Percentiles rank a stretch among this genome's conserved stretches.
phyloP scores from a whole-genome alignment of 2,797 vertebrate genomes.

The Propithecus deckenii region DNA sequence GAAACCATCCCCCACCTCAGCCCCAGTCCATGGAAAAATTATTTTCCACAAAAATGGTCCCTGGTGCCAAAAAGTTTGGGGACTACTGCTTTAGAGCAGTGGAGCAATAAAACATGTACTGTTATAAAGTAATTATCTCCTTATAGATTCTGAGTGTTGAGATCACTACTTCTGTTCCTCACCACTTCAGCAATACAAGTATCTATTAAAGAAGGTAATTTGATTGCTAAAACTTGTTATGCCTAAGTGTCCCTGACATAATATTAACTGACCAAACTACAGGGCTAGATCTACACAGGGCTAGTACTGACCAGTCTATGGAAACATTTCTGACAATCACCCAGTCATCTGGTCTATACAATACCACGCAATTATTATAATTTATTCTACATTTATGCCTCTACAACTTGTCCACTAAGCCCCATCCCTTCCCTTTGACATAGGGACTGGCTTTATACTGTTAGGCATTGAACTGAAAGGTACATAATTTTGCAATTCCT shows the following conservation, averaged over 20 bases:
- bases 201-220: constrained; percentile 42
- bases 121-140: background rate
- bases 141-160: constrained; percentile 18
- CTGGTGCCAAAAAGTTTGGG: too few species aligned
- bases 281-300: background rate
- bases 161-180: background rate
- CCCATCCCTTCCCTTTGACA: background rate
- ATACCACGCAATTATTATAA: background rate
- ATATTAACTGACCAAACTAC: background rate
- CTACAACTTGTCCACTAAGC: background rate
- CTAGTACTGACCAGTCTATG: background rate
- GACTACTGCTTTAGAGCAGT: background rate
- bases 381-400: background rate
- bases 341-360: background rate
- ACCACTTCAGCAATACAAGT: constrained; percentile 11
- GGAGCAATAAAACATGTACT: constrained; percentile 34
- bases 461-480: background rate
- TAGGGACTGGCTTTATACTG: background rate
- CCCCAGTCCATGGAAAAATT: background rate
- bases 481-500: background rate
- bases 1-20: background rate
- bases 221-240: background rate
- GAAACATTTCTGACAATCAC: background rate
- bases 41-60: too few species aligned
- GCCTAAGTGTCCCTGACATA: background rate